A percentile compares a stretch with the other conserved stretches of the same genome.
Evolutionary conservation across 64 coral and sea anemone species (phyloP).

Genomic region (Cladopsammia gracilis): DNA sequence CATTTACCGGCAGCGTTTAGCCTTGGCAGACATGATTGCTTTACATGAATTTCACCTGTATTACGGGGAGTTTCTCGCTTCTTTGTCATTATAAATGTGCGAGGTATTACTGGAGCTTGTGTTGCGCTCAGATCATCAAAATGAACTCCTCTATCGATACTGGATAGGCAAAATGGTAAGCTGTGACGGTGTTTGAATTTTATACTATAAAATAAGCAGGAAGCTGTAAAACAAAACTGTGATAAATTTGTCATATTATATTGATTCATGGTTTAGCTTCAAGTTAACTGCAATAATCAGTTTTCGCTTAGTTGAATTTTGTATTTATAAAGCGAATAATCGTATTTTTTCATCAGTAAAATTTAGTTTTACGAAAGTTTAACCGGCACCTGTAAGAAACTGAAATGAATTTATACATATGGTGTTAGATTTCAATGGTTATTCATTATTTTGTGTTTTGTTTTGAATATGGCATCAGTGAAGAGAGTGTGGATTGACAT

Average conservation of each 20-base stretch:
- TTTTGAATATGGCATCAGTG: background rate
- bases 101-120: conserved; percentile 68
- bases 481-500: background rate
- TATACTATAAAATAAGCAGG: background rate
- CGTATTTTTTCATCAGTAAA: background rate
- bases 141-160: conserved; percentile 69
- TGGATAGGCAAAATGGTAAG: conserved; percentile 73
- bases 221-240: background rate
- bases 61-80: conserved; percentile 12
- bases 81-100: conserved; percentile 51
- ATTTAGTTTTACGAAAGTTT: background rate
- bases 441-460: conserved; percentile 21
- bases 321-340: background rate
- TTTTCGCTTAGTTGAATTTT: background rate
- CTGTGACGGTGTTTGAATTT: background rate
- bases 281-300: background rate
- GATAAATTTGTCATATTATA: background rate
- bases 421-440: background rate
- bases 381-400: background rate
- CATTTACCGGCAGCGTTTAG: conserved; percentile 7
- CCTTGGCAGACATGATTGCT: conserved; percentile 12
- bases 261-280: background rate
- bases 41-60: conserved; percentile 43
- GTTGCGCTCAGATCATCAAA: conserved; percentile 28
- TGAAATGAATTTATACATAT: background rate